Base-by-base conservation (phyloP, 64 coral and sea anemone genomes). In the Montipora cactus region DNA sequence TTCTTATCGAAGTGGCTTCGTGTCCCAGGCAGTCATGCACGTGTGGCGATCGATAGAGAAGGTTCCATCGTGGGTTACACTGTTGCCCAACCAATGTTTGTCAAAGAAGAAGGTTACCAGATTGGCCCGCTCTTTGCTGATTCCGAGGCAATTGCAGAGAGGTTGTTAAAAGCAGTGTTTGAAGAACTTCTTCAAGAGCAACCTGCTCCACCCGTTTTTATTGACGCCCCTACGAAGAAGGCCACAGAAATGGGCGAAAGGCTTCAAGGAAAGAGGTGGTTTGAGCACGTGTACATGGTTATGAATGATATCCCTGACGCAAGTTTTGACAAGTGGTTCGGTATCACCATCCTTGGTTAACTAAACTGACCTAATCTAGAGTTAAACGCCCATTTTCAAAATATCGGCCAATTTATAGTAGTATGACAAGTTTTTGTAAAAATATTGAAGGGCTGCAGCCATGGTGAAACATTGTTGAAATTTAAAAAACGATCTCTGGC, bases 81-180 rank as follows among this genome's bases (percentile, higher is more conserved):
- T 25, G 25, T 25, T 25, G 25, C 25, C 2, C 51, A 76, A 67
- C 50, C 59, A 48, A 64, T 45, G 75, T 78, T 57, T 76, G 23
- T 78, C 10, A 76, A 20, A 66, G 44, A 79, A 46, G 69, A 50
- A 4, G 76, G 88, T 23, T 90, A 80, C 28, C 67, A 49, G 46
- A 47, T 90, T 2, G 88, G 88, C 1, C 88, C 88, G 19, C 44
- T 90, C 1, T 90, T 78, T n/a, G 74, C 73, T 21, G 44, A 90
- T 46, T 90, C 76, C 0, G 9, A 78, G 11, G 4, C 75, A 46
- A 79, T 90, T 68, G 88, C 76, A 55, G 44, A 44, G 25, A 25
- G 5, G 46, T 52, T 90, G 4, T 52, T 90, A 7, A 90, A 79
- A 80, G 52, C 48, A 46, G 10, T 90, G 51, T 79, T 90, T 20